Conservation (phyloP, 2,113 vertebrate genomes). For the Chaetorhynchus papuensis region DNA sequence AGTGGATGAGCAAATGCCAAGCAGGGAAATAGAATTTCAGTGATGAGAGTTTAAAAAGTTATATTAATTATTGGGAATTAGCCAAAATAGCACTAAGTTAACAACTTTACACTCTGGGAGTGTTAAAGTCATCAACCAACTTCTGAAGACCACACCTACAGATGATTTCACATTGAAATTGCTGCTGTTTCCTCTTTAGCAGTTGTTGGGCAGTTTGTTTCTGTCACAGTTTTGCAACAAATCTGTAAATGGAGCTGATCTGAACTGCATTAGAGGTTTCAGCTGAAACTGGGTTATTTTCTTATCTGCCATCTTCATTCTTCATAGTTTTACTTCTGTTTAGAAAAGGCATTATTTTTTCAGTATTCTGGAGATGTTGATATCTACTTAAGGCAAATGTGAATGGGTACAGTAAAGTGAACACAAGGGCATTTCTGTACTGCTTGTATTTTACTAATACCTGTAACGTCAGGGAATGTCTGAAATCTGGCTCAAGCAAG, state of each 20-base stretch:
- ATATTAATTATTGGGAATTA: conserved; percentile 38
- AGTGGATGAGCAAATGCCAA: conserved; percentile 45
- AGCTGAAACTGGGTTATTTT: not conserved
- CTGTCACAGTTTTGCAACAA: not conserved
- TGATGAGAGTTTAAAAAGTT: conserved; percentile 9
- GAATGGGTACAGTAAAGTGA: not conserved
- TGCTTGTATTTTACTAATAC: not conserved
- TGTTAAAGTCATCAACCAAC: not conserved
- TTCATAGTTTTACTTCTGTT: not conserved
- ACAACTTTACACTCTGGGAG: not conserved
- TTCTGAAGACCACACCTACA: not conserved
- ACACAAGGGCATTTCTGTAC: not conserved
- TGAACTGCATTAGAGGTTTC: not conserved
- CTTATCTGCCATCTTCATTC: not conserved
- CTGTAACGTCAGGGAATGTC: not conserved
- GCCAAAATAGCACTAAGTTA: not conserved
- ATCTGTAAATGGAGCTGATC: not conserved
- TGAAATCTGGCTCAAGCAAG: not conserved
- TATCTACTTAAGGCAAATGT: not conserved
- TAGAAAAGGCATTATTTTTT: not conserved
- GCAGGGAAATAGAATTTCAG: conserved; percentile 12
- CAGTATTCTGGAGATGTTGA: not conserved
- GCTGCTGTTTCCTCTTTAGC: not conserved
- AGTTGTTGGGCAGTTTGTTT: not conserved
- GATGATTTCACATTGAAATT: not conserved